These are phyloP conservation scores for Chloroceryle inda DNA, from an alignment of 2,797 vertebrate species.

Conservation along the genomic window DNA sequence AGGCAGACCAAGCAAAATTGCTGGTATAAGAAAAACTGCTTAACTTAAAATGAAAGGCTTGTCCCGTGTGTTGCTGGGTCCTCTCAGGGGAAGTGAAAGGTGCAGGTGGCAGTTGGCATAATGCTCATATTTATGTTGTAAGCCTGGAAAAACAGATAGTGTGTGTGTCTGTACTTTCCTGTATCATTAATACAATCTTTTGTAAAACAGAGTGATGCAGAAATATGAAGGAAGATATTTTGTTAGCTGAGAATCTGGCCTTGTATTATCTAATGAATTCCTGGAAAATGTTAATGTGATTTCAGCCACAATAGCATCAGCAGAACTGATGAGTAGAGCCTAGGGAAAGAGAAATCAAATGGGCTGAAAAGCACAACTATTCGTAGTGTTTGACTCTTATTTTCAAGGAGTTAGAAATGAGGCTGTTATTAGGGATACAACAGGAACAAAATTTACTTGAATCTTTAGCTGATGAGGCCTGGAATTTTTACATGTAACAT, in stretches of 20 bases:
- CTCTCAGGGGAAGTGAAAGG: accelerated
- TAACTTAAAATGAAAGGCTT: background rate
- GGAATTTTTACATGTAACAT: background rate
- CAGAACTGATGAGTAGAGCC: background rate
- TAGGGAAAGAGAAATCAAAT: background rate
- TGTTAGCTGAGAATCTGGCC: background rate
- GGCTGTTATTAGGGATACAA: background rate
- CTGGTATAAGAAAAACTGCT: background rate
- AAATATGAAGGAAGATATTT: background rate
- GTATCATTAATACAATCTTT: background rate
- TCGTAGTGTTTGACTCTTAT: background rate
- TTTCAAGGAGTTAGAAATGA: background rate
- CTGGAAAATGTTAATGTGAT: background rate
- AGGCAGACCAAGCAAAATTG: background rate
- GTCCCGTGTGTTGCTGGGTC: accelerated
- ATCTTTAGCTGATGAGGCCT: background rate
- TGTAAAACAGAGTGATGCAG: background rate
- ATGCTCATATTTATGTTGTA: background rate
- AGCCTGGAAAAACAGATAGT: background rate
- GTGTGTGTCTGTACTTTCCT: background rate
- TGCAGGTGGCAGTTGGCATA: background rate
- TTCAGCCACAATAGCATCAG: background rate
- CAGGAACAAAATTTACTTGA: background rate
- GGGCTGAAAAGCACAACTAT: background rate
- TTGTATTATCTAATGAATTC: background rate